These are phyloP conservation scores for Branchipolynoe longqiensis DNA, from an alignment of 2,888 invertebrate genomes.

Conservation along the genomic window DNA sequence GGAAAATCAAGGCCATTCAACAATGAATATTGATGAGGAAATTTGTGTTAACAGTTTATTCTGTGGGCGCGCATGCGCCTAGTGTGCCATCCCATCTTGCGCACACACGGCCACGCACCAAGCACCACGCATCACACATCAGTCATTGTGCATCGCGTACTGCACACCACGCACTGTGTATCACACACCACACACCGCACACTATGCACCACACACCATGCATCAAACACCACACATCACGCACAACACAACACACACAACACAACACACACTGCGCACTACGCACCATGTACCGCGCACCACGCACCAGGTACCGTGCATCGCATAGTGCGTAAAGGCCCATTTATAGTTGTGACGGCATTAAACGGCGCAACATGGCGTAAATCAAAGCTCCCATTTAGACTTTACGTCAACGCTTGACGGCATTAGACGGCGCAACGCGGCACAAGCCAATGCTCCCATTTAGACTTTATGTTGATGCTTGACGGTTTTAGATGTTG, in stretches of 20 bases:
- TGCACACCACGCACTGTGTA: not conserved
- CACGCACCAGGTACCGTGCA: no score
- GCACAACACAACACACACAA: not conserved
- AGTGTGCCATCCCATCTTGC: not conserved
- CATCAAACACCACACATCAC: not conserved
- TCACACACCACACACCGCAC: not conserved
- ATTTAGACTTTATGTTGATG: no score
- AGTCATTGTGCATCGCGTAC: not conserved
- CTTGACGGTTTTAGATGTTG: not conserved
- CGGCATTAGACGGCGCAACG: no score
- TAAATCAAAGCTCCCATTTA: no score
- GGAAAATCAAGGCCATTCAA: conserved; percentile 20
- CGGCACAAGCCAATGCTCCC: no score
- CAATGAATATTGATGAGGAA: conserved; percentile 49
- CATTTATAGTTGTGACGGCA: no score
- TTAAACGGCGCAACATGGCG: no score
- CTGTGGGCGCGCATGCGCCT: not conserved
- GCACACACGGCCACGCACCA: conserved; percentile 16
- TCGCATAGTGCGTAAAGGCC: not conserved
- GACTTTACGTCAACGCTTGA: no score
- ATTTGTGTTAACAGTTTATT: conserved; percentile 26
- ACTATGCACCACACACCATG: not conserved
- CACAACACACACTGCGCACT: no score
- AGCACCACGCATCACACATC: not conserved
- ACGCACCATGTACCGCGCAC: no score